These are phyloP conservation scores for Plotosus lineatus DNA, from an alignment of 2,113 vertebrate genomes.

Conservation along the genomic window DNA sequence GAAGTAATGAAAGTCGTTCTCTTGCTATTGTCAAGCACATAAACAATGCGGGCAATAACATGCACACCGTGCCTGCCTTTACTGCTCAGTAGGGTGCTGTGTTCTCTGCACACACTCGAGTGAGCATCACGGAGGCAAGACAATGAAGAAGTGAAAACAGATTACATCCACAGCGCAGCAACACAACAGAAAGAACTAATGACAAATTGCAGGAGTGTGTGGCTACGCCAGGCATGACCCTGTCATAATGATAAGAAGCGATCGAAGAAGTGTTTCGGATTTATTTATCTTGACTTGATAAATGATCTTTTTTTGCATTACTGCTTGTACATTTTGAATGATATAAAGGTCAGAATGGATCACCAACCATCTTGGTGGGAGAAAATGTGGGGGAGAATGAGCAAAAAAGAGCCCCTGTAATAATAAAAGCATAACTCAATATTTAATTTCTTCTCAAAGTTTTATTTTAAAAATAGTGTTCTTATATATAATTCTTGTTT, in stretches of 20 bases:
- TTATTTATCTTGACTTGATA: constrained; percentile 14
- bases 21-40: constrained; percentile 22
- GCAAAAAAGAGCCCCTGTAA: neutral
- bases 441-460: constrained; percentile 1
- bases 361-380: neutral
- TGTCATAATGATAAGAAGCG: neutral
- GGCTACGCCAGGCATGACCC: neutral
- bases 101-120: constrained; percentile 48
- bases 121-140: constrained; percentile 47
- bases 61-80: constrained; percentile 33
- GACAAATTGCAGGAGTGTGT: neutral
- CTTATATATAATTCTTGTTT: constrained; percentile 12
- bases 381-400: neutral
- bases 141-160: constrained; percentile 19
- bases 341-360: neutral
- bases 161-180: constrained; percentile 26
- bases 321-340: neutral
- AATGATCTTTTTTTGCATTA: neutral
- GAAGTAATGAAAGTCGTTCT: constrained; percentile 37
- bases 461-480: neutral
- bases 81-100: constrained; percentile 58
- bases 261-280: neutral
- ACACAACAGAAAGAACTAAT: constrained; percentile 15
- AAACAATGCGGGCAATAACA: constrained; percentile 55
- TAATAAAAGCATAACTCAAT: neutral